Percentiles rank a stretch among this genome's conserved stretches.
These are phyloP conservation scores for Helogale parvula DNA, from an alignment of 2,113 vertebrate species.

Conservation along the genomic window DNA sequence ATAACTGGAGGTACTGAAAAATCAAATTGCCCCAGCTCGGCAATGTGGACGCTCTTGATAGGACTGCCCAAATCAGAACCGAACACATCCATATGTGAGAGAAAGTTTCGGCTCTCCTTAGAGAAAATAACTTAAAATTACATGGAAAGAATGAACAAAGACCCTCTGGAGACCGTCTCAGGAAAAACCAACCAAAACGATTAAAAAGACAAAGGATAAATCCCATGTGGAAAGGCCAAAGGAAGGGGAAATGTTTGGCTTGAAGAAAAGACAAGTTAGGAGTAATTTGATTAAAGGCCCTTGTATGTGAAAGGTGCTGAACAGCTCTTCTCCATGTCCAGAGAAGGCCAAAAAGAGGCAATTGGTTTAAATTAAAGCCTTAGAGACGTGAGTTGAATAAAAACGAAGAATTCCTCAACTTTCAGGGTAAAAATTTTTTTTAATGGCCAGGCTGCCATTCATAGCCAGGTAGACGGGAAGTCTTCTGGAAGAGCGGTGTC, in stretches of 20 bases:
- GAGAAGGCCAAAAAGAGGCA: constrained; percentile 39
- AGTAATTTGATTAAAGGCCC: constrained; percentile 45
- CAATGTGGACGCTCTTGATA: too few relatives aligned
- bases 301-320: constrained; percentile 33
- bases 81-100: neutral
- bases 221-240: constrained; percentile 18
- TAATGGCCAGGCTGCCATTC: neutral
- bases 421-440: neutral
- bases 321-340: neutral
- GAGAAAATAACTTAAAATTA: constrained; percentile 59
- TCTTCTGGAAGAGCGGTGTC: neutral
- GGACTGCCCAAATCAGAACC: neutral
- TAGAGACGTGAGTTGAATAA: neutral
- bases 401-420: neutral
- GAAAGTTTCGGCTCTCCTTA: neutral
- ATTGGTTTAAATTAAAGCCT: constrained; percentile 32
- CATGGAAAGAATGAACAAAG: constrained; percentile 60
- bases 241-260: neutral
- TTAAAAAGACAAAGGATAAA: neutral
- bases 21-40: neutral
- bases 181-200: constrained; percentile 26
- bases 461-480: neutral
- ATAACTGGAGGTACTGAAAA: neutral
- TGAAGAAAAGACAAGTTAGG: neutral
- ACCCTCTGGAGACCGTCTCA: constrained; percentile 9